phyloP scores from a whole-genome alignment of 2,888 invertebrate species.

The Galeopsomyia nigrocyanea region DNA sequence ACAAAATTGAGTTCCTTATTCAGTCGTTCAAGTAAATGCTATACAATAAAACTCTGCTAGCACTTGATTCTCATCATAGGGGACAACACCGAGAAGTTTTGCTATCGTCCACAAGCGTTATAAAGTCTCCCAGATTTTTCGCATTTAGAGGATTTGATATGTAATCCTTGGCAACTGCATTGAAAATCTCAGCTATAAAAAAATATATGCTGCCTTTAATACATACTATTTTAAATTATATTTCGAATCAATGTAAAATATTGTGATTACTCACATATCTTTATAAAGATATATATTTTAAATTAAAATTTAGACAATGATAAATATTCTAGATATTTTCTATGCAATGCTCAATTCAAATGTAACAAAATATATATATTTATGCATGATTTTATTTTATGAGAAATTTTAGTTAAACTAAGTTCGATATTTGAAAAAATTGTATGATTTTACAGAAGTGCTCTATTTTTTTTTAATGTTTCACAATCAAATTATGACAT shows the following conservation, averaged over 20 bases:
- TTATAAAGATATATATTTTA: slow-evolving; percentile 3
- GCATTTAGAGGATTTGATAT: slow-evolving; percentile 51
- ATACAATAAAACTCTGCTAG: slow-evolving; percentile 19
- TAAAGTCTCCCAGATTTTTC: slow-evolving; percentile 44
- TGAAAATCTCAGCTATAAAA: slow-evolving; percentile 56
- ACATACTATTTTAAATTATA: slow-evolving; percentile 2
- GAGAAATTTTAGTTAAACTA: background rate
- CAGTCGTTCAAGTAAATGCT: slow-evolving; percentile 31
- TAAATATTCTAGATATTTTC: background rate
- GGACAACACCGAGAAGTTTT: slow-evolving; percentile 35
- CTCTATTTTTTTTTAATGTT: background rate
- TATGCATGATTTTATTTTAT: background rate
- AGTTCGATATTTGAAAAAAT: background rate
- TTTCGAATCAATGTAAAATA: slow-evolving; percentile 32
- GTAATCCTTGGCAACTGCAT: slow-evolving; percentile 56
- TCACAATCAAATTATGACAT: background rate
- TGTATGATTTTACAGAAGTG: background rate
- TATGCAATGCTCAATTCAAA: background rate
- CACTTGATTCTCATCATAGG: slow-evolving; percentile 31
- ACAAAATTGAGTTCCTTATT: slow-evolving; percentile 22
- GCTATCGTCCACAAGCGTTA: slow-evolving; percentile 46
- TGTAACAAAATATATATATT: background rate
- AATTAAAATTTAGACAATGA: background rate
- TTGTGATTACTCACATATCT: slow-evolving; percentile 59
- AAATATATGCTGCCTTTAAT: background rate